A percentile compares a stretch with the other conserved stretches of the same genome.
Evolutionary conservation across 1,140 invertebrate genomes (phyloP).

Genomic region (Megalopta genalis): DNA sequence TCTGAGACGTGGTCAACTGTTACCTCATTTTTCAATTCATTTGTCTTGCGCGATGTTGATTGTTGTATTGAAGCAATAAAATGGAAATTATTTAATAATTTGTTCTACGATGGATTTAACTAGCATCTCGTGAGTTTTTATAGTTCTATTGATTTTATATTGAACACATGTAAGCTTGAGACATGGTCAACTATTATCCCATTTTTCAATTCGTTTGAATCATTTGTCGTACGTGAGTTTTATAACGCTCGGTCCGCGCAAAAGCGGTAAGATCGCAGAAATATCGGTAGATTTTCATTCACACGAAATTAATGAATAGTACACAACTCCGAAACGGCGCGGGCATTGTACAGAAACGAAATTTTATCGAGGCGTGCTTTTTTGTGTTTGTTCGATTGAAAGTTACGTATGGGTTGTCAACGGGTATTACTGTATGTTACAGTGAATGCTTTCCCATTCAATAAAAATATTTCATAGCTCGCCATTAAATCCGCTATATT

Average conservation of each 20-base stretch:
- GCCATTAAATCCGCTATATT: conserved; percentile 23
- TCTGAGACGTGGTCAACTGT: conserved; percentile 17
- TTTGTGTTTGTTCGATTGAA: conserved; percentile 25
- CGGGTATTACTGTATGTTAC: conserved; percentile 15
- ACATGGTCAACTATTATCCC: conserved; percentile 23
- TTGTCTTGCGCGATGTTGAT: no score
- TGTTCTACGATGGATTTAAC: no score
- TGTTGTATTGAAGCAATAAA: no score
- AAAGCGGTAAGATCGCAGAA: not conserved
- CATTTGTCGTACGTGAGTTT: not conserved
- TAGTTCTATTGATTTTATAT: no score
- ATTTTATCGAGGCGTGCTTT: conserved; percentile 22
- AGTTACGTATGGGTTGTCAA: conserved; percentile 44
- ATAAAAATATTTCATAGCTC: conserved; percentile 33
- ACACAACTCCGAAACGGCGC: not conserved
- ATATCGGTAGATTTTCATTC: conserved; percentile 9
- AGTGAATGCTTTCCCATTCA: conserved; percentile 31
- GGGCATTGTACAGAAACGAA: not conserved
- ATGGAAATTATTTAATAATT: no score
- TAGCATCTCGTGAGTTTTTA: no score
- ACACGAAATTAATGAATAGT: conserved; percentile 25
- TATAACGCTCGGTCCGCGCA: not conserved
- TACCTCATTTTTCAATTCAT: conserved; percentile 1
- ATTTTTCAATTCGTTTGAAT: conserved; percentile 18
- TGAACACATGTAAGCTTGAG: conserved; percentile 7